phyloP scores from a whole-genome alignment of 2,888 invertebrate genomes.

The Cheilosia urbana region DNA sequence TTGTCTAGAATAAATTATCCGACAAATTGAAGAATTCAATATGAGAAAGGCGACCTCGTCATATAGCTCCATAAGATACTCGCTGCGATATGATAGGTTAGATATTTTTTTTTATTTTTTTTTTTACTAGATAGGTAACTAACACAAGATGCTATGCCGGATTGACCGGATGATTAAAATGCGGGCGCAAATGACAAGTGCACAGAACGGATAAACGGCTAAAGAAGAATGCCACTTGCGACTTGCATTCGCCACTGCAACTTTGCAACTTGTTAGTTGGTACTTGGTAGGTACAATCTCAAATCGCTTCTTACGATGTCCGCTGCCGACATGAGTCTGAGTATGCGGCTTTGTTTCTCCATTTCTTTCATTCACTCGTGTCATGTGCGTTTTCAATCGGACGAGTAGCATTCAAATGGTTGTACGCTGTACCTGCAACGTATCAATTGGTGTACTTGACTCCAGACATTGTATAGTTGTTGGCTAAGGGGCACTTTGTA shows the following conservation, averaged over 20 bases:
- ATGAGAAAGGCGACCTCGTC: slow-evolving; percentile 39
- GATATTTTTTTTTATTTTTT: not conserved
- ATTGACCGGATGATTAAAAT: slow-evolving; percentile 71
- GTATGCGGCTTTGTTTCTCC: slow-evolving; percentile 26
- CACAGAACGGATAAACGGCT: not conserved
- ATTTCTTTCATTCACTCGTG: slow-evolving; percentile 26
- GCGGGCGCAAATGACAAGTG: slow-evolving; percentile 61
- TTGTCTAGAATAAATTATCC: slow-evolving; percentile 72
- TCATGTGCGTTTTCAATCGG: slow-evolving; percentile 14
- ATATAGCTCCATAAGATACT: slow-evolving; percentile 47
- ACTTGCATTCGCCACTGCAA: slow-evolving; percentile 9
- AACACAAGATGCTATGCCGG: slow-evolving; percentile 25
- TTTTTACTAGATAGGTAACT: not conserved
- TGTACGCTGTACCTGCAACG: slow-evolving; percentile 46
- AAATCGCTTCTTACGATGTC: slow-evolving; percentile 23
- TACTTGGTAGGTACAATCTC: slow-evolving; percentile 15
- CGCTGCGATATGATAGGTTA: slow-evolving; percentile 19
- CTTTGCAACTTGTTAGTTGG: slow-evolving; percentile 21
- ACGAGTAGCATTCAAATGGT: slow-evolving; percentile 21
- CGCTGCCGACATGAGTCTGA: slow-evolving; percentile 43
- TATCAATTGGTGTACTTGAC: slow-evolving; percentile 71
- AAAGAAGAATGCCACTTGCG: slow-evolving; percentile 19
- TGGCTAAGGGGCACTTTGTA: slow-evolving; percentile 55
- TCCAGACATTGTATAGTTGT: slow-evolving; percentile 45
- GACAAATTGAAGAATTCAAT: slow-evolving; percentile 44